Percentiles rank a stretch among this genome's conserved stretches.
Evolutionary conservation across 2,113 vertebrate genomes (phyloP).

Genomic region (Triplophysa dalaica): DNA sequence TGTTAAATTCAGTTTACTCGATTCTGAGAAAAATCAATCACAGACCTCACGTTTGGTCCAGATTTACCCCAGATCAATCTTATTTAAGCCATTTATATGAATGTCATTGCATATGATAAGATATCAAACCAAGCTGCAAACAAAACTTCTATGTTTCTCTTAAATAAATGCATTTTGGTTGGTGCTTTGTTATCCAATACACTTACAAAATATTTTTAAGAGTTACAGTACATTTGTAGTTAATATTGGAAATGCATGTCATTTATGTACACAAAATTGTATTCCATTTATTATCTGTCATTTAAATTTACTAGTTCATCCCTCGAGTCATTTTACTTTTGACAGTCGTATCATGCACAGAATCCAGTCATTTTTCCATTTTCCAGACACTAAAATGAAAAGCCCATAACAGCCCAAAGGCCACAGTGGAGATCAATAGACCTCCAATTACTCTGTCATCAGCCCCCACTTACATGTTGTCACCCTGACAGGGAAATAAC

Average conservation of each 20-base stretch:
- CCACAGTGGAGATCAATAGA: constrained; percentile 33
- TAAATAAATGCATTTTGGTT: no score
- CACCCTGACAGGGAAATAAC: constrained; percentile 20
- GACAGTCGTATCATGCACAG: neutral
- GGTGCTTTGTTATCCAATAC: no score
- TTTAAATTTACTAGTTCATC: neutral
- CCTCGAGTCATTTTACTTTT: neutral
- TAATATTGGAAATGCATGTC: no score
- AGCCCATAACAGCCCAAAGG: constrained; percentile 25
- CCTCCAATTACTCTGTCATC: constrained; percentile 40
- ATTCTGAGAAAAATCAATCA: no score
- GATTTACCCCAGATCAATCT: no score
- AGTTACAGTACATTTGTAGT: no score
- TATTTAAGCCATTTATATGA: no score
- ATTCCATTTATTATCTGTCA: neutral
- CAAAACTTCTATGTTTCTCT: no score
- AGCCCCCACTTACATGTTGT: constrained; percentile 34
- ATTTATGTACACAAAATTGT: neutral
- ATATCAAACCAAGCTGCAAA: no score
- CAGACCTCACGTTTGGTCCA: no score
- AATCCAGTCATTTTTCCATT: constrained; percentile 1
- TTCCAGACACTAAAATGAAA: constrained; percentile 13
- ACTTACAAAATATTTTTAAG: no score
- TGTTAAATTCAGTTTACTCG: neutral
- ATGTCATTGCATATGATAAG: no score